Conservation (phyloP, 2,113 vertebrate species). For the Misgurnus anguillicaudatus region DNA sequence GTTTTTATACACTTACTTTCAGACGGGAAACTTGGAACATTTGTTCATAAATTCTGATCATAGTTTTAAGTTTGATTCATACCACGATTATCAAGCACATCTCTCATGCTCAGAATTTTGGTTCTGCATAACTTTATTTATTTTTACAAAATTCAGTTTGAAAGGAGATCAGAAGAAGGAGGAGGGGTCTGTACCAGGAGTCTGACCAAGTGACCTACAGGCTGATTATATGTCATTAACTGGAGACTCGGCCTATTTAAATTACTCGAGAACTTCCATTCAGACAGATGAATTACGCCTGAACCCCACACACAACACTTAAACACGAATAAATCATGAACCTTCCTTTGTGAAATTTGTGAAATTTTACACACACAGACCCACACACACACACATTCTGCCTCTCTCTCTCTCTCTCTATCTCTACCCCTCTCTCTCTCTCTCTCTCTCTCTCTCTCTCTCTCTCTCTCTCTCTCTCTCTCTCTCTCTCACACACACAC, state of each 20-base stretch:
- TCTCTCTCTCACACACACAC: constrained; percentile 16
- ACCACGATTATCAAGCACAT: constrained; percentile 44
- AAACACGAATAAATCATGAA: constrained; percentile 54
- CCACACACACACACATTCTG: background rate
- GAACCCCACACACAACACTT: constrained; percentile 61
- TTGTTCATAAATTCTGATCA: background rate
- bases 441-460: too few relatives aligned
- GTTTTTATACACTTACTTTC: background rate
- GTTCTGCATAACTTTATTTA: constrained; percentile 87
- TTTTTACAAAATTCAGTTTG: constrained; percentile 88
- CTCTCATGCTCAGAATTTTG: constrained; percentile 49
- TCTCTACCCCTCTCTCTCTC: too few relatives aligned
- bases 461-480: constrained; percentile 1
- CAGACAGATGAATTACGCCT: constrained; percentile 76
- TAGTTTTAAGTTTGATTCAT: constrained; percentile 6
- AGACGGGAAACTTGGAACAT: background rate
- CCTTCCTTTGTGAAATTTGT: constrained; percentile 44
- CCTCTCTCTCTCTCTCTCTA: too few relatives aligned
- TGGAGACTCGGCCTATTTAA: constrained; percentile 87
- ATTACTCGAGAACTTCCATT: constrained; percentile 84
- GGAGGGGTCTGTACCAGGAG: constrained; percentile 85
- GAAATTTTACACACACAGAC: constrained; percentile 24
- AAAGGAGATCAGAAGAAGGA: constrained; percentile 89
- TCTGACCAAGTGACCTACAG: constrained; percentile 89
- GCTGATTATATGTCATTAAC: constrained; percentile 96